Evolutionary conservation across 2,888 invertebrate genomes (phyloP), one percentile per base, ranked within the genome.

Genomic region (Hydropsyche betteni): DNA sequence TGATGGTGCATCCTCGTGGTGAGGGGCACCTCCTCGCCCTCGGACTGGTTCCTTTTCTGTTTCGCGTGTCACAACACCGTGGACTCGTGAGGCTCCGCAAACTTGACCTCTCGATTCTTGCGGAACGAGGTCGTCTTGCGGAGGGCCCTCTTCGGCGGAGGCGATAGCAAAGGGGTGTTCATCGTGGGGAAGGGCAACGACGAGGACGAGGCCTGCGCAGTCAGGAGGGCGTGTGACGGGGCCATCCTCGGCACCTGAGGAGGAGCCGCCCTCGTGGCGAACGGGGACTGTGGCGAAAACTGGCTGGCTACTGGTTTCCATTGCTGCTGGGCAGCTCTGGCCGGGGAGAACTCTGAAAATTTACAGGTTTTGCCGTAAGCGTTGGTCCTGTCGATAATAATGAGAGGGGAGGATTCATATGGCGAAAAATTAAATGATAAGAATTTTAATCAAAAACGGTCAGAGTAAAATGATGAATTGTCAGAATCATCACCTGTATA

Each of bases 271-370:
- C 78, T 81, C 70, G 82, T 81, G 51, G 84, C 82, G 85, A 93
- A 93, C 74, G 93, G 93, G 68, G 92, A 93, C 79, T 89, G 88
- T 33, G 88, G 88, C 16, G 92, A 90, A 82, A 93, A 93, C 84
- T 93, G 93, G 76, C 90, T 91, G 38, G 92, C 92, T 69, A 91
- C 90, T 5, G 93, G 93, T 76, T 90, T 88, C 92, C 92, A 93
- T 81, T 89, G 87, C 69, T 89, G 89, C 55, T 84, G 83, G 69
- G 86, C 84, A 24, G 86, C 85, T 80, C 86, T 86, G 80, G 84
- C 88, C 87, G 83, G 73, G 83, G 83, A 79, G 77, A 75, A 79
- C 55, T 69, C 75, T 80, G 70, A 69, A 76, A 75, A 69, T 34
- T 24, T 24, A 24, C 2, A 24, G 24, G 24, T 24, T 24, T 24